Evolutionary conservation across 2,888 invertebrate genomes (phyloP), one percentile per base, ranked within the genome.

Genomic region (Drosophila paracracens): DNA sequence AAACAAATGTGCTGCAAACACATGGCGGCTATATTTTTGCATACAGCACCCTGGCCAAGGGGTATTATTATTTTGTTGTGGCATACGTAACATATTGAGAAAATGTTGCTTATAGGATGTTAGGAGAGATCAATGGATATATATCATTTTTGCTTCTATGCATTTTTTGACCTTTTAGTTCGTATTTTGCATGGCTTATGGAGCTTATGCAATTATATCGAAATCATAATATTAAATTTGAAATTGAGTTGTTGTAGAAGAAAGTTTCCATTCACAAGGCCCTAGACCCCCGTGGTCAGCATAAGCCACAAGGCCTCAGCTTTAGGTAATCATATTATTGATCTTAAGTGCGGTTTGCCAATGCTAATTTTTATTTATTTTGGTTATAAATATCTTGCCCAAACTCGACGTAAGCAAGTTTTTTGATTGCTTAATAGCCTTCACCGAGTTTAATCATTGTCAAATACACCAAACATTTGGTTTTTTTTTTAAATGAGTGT

Each of bases 1-100:
- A 83, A 87, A 76, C 84, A 84, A 86, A 89, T 79, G 79, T 74
- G 74, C 82, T 68, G 70, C 70, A 71, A 68, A 67, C 65, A 64
- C 58, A 67, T 65, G 53, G 56, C 62, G 78, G 73, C 79, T 58
- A 52, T 81, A 72, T 70, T 60, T 69, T 54, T 68, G 63, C 65
- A 46, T 75, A 43, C 2, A 8, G 25, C 60, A 29, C 70, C n/a
- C 70, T 70, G 4, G 7, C 21, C 5, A 33, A 18, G 31, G 18
- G 29, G 38, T 29, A 48, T 4, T 27, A 4, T 18, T 0, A 2
- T 27, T 43, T 10, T 0, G 3, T n/a, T 1, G 18, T 8, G 7
- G 5, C n/a, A 7, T 27, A 1, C 36, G 35, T 25, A 18, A n/a
- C 4, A 0, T 33, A 25, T 25, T 16, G 6, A 31, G 29, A 1